These are phyloP conservation scores for Panagrolaimus sp. DNA, from an alignment of 1,140 invertebrate species.

Conservation along the genomic window DNA sequence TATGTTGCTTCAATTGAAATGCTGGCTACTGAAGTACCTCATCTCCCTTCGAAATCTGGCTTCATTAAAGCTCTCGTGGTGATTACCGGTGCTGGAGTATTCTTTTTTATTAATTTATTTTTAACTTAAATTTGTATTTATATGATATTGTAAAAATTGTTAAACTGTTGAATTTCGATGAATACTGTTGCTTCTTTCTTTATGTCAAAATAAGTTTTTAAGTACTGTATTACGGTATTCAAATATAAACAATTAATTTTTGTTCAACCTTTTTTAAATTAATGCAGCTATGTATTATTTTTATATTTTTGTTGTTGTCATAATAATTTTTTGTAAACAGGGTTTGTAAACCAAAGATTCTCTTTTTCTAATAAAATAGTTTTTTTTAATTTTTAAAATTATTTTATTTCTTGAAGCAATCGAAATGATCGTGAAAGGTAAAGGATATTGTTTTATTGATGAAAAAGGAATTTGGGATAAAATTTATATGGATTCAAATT, in stretches of 20 bases:
- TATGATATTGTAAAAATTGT: too few species aligned
- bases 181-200: neutral
- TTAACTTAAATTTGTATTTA: constrained; percentile 18
- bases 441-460: constrained; percentile 23
- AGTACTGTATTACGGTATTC: too few species aligned
- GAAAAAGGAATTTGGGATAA: constrained; percentile 27
- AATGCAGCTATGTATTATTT: too few species aligned
- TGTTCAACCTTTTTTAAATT: too few species aligned
- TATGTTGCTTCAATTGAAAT: constrained; percentile 62
- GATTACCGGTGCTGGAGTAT: constrained; percentile 35
- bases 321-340: too few species aligned
- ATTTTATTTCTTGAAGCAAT: neutral
- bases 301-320: too few species aligned
- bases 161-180: too few species aligned
- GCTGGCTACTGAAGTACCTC: constrained; percentile 56
- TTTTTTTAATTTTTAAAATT: neutral
- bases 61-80: constrained; percentile 34
- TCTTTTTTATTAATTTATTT: constrained; percentile 31
- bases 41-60: constrained; percentile 22
- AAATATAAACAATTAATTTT: too few species aligned
- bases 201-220: too few species aligned
- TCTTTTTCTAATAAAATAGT: neutral
- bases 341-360: neutral
- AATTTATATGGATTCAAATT: constrained; percentile 27
- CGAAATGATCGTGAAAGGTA: neutral